Conservation (phyloP, 30 jellyfish, hydroid and myxozoan species). For the Kudoa iwatai region DNA sequence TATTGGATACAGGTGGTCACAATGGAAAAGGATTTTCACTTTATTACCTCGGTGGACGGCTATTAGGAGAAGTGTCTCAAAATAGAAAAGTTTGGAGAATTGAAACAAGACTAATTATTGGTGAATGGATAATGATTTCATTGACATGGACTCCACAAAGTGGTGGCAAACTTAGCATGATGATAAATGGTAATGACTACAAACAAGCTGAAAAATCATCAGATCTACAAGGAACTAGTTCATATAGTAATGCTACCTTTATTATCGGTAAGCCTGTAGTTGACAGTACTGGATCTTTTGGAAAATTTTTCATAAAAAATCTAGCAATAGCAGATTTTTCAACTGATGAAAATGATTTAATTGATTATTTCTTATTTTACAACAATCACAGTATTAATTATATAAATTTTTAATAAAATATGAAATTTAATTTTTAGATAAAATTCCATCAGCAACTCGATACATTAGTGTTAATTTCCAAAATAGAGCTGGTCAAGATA, state of each 20-base stretch:
- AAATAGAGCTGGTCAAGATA: constrained; percentile 72
- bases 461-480: constrained; percentile 53
- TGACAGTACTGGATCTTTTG: too few relatives aligned
- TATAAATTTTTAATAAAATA: too few relatives aligned
- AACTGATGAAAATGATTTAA: neutral
- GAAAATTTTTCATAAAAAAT: too few relatives aligned
- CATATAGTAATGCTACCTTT: neutral
- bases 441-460: constrained; percentile 50
- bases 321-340: neutral
- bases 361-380: neutral
- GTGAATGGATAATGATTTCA: neutral
- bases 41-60: constrained; percentile 12
- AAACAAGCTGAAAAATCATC: constrained; percentile 1
- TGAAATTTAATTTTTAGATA: constrained; percentile 4
- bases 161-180: neutral
- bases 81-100: constrained; percentile 48
- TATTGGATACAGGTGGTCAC: constrained; percentile 92
- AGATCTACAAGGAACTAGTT: neutral
- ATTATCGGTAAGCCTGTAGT: neutral
- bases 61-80: constrained; percentile 35
- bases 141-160: neutral
- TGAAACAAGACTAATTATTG: neutral
- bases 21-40: constrained; percentile 66
- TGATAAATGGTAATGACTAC: neutral
- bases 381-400: too few relatives aligned